Conservation (phyloP, 2,797 vertebrate species). For the Chromis chromis region DNA sequence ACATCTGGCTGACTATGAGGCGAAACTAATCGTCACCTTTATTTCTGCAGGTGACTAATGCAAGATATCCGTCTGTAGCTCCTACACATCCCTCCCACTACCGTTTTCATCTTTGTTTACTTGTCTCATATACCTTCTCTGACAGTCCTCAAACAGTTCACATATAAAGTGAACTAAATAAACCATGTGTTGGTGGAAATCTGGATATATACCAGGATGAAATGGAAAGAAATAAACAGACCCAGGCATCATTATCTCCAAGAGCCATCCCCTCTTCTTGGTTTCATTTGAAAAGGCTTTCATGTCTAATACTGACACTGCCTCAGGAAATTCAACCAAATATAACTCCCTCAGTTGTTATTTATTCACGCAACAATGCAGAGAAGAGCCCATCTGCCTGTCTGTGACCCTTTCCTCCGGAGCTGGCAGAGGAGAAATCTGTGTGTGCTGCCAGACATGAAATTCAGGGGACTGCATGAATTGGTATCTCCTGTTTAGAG, state of each 20-base stretch:
- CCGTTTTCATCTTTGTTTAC: too few relatives aligned
- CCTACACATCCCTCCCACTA: neutral
- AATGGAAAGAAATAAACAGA: neutral
- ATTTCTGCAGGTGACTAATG: slow-evolving; percentile 6
- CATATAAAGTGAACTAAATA: slow-evolving; percentile 10
- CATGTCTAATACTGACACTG: slow-evolving; percentile 36
- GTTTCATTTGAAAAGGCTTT: slow-evolving; percentile 18
- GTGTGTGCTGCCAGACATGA: slow-evolving; percentile 38
- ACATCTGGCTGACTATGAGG: slow-evolving; percentile 11
- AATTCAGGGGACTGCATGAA: slow-evolving; percentile 22
- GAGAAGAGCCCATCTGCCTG: slow-evolving; percentile 24
- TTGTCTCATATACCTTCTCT: neutral
- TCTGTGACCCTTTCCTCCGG: slow-evolving; percentile 31
- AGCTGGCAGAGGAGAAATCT: slow-evolving; percentile 25
- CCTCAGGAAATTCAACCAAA: slow-evolving; percentile 52
- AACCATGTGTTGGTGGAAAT: neutral
- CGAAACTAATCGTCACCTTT: slow-evolving; percentile 6
- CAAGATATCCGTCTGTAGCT: neutral
- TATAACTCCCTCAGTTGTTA: slow-evolving; percentile 48
- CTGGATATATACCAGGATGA: neutral
- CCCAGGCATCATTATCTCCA: slow-evolving; percentile 18
- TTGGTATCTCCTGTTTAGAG: slow-evolving; percentile 34
- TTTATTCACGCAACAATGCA: slow-evolving; percentile 42
- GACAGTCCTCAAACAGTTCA: neutral
- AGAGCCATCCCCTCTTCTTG: neutral